Evolutionary conservation across 2,888 invertebrate genomes (phyloP).

Genomic region (Ischnura elegans): DNA sequence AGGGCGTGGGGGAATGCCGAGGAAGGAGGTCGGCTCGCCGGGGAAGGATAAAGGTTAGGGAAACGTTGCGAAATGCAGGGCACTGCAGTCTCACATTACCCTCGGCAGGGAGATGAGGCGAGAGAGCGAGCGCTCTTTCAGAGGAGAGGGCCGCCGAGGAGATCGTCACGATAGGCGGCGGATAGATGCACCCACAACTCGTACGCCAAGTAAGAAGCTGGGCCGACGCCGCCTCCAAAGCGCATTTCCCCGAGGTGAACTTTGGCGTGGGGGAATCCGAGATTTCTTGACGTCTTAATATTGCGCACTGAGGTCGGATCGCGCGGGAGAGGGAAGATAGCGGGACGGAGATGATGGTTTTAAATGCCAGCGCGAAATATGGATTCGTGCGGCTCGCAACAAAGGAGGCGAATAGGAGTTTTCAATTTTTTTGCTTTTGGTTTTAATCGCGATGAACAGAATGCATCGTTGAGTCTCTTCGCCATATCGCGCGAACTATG

Average conservation of each 20-base stretch:
- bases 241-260: conserved; percentile 1
- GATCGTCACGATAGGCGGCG: conserved; percentile 4
- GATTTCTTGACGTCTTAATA: conserved; percentile 35
- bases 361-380: not conserved
- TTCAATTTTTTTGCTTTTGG: too few relatives aligned
- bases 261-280: conserved; percentile 12
- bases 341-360: not conserved
- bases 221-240: not conserved
- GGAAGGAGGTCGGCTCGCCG: conserved; percentile 23
- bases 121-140: not conserved
- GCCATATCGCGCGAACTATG: too few relatives aligned
- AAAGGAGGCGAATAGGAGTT: too few relatives aligned
- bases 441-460: not conserved
- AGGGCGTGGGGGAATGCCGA: not conserved
- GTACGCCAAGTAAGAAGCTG: conserved; percentile 10
- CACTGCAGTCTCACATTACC: conserved; percentile 63
- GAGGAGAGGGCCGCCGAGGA: not conserved
- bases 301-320: not conserved
- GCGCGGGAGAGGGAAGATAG: not conserved
- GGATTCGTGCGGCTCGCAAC: not conserved
- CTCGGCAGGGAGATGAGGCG: not conserved
- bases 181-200: conserved; percentile 28
- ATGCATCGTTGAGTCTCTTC: not conserved
- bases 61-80: conserved; percentile 65
- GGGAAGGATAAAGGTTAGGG: conserved; percentile 57